Evolutionary conservation across 2,797 vertebrate species (phyloP).

Genomic region (Cuniculus paca): DNA sequence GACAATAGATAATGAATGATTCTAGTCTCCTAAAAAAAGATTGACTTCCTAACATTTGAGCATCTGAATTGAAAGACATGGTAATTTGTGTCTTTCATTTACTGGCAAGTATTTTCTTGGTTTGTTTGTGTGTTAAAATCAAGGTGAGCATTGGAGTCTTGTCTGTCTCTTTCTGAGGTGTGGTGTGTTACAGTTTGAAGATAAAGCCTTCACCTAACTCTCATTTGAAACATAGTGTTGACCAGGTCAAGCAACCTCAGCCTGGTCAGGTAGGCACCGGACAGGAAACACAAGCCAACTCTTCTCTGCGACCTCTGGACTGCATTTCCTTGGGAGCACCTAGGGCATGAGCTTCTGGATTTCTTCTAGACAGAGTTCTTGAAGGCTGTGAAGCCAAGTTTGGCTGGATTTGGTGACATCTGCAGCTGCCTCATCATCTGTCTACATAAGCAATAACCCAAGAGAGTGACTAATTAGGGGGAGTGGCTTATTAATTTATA

Average conservation of each 20-base stretch:
- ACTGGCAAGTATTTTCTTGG: neutral
- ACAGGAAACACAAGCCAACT: neutral
- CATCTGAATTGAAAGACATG: slow-evolving; percentile 29
- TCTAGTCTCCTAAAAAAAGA: neutral
- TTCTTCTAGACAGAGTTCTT: neutral
- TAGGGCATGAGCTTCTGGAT: neutral
- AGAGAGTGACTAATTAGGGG: neutral
- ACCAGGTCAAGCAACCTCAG: neutral
- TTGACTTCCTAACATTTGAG: neutral
- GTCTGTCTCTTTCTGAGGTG: neutral
- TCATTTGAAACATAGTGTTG: neutral
- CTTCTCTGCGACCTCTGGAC: neutral
- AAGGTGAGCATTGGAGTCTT: neutral
- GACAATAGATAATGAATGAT: neutral
- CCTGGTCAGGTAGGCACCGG: neutral
- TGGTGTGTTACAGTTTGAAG: neutral
- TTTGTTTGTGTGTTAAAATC: neutral
- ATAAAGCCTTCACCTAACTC: neutral
- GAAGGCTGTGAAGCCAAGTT: neutral
- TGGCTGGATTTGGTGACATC: neutral
- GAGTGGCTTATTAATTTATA: slow-evolving; percentile 49
- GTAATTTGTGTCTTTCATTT: slow-evolving; percentile 8
- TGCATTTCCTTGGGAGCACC: neutral
- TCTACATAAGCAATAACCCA: neutral
- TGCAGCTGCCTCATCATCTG: neutral